Evolutionary conservation across 2,888 invertebrate species (phyloP).

Genomic region (Alcis repandata): DNA sequence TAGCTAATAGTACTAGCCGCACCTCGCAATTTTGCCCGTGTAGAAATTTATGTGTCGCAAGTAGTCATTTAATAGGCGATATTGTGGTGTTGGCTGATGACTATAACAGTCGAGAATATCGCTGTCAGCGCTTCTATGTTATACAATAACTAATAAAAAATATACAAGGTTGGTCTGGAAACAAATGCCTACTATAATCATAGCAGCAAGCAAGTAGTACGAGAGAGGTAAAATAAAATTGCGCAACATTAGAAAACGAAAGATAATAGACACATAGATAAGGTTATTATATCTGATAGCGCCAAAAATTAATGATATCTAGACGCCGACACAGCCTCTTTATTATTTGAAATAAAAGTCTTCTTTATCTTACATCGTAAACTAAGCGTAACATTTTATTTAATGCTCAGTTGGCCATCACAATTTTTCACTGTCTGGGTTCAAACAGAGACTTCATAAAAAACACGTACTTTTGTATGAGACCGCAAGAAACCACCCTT

Average conservation of each 20-base stretch:
- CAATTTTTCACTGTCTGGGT: slow-evolving; percentile 45
- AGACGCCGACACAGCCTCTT: slow-evolving; percentile 25
- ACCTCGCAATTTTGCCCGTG: no score
- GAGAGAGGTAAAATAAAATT: neutral
- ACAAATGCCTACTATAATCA: no score
- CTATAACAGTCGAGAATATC: no score
- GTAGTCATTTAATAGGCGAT: no score
- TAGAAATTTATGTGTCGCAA: no score
- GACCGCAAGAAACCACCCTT: slow-evolving; percentile 48
- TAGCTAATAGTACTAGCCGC: neutral
- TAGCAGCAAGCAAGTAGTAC: neutral
- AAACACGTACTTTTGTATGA: slow-evolving; percentile 49
- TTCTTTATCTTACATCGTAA: slow-evolving; percentile 45
- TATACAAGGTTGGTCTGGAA: no score
- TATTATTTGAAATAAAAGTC: slow-evolving; percentile 42
- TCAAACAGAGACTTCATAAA: slow-evolving; percentile 46
- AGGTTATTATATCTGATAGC: slow-evolving; percentile 21
- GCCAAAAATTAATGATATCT: slow-evolving; percentile 28
- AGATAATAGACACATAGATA: slow-evolving; percentile 8
- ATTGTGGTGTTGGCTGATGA: no score
- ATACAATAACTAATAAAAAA: no score
- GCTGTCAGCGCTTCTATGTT: no score
- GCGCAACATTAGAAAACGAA: neutral
- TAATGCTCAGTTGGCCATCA: slow-evolving; percentile 45
- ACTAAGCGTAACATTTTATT: slow-evolving; percentile 48